phyloP scores from a whole-genome alignment of 2,797 vertebrate species.

The Philypnodon macrostomus region DNA sequence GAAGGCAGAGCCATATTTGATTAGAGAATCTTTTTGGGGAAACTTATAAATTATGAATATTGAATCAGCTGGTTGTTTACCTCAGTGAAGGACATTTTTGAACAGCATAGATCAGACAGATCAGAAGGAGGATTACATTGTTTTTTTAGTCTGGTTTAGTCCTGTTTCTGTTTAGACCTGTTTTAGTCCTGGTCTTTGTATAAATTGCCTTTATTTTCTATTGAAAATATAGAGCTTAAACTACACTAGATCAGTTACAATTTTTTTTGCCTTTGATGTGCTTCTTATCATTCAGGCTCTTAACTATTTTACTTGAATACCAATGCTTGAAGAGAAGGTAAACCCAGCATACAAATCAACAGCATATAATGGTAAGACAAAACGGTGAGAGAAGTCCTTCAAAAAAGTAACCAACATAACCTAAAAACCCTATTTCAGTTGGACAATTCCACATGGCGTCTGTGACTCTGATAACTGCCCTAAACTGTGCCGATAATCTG shows the following conservation, averaged over 20 bases:
- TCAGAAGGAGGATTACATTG: constrained; percentile 10
- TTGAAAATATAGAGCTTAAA: too few relatives aligned
- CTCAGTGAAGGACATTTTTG: constrained; percentile 3
- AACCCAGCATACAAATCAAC: neutral
- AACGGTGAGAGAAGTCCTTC: neutral
- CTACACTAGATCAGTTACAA: too few relatives aligned
- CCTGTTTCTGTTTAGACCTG: too few relatives aligned
- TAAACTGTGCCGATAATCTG: neutral
- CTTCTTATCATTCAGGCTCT: too few relatives aligned
- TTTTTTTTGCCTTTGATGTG: too few relatives aligned
- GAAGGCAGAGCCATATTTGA: neutral
- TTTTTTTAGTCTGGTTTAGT: neutral
- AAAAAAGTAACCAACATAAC: neutral
- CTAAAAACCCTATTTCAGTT: neutral
- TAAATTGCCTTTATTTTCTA: neutral
- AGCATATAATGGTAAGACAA: neutral
- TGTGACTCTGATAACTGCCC: neutral
- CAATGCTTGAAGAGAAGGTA: neutral
- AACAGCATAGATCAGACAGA: constrained; percentile 7
- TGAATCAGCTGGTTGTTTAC: constrained; percentile 12
- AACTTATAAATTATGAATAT: neutral
- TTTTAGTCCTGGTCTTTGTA: too few relatives aligned
- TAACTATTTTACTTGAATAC: too few relatives aligned
- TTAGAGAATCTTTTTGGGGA: constrained; percentile 1
- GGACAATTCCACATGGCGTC: neutral